A percentile compares a stretch with the other conserved stretches of the same genome.
Conservation (phyloP, 2,888 invertebrate species). For the Brachypalpus laphriformis region DNA sequence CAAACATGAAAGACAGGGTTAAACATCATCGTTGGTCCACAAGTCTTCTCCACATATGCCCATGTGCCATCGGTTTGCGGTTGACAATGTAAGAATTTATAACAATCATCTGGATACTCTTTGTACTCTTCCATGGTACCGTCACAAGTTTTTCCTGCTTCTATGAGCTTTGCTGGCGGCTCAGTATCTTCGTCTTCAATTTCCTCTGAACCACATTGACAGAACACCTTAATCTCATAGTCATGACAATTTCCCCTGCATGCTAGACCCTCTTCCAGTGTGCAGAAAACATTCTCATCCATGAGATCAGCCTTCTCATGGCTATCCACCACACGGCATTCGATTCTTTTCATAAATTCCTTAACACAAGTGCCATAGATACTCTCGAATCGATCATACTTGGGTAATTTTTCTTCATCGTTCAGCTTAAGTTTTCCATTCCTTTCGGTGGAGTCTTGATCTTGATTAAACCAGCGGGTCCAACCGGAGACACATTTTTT, state of each 20-base stretch:
- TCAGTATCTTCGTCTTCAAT: constrained; percentile 51
- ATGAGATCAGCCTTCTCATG: constrained; percentile 87
- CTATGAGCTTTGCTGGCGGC: constrained; percentile 77
- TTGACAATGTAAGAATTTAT: constrained; percentile 88
- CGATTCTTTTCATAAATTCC: constrained; percentile 87
- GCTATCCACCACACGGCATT: constrained; percentile 88
- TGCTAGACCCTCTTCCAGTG: constrained; percentile 88
- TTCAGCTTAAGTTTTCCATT: constrained; percentile 77
- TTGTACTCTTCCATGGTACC: constrained; percentile 84
- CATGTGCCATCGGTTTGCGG: constrained; percentile 82
- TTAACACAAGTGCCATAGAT: constrained; percentile 85
- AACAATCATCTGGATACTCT: constrained; percentile 87
- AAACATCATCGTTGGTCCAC: constrained; percentile 86
- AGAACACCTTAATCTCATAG: constrained; percentile 92
- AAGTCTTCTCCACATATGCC: constrained; percentile 86
- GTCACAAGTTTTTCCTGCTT: constrained; percentile 78
- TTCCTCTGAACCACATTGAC: constrained; percentile 84
- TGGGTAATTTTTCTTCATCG: constrained; percentile 80
- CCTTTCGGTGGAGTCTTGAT: constrained; percentile 77
- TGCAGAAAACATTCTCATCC: constrained; percentile 90
- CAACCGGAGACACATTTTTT: constrained; percentile 88
- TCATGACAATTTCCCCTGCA: constrained; percentile 89
- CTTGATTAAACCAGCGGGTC: constrained; percentile 90
- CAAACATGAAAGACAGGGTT: constrained; percentile 86
- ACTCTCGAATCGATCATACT: constrained; percentile 80